phyloP scores from a whole-genome alignment of 2,888 invertebrate genomes.

The Dinocampus coccinellae region DNA sequence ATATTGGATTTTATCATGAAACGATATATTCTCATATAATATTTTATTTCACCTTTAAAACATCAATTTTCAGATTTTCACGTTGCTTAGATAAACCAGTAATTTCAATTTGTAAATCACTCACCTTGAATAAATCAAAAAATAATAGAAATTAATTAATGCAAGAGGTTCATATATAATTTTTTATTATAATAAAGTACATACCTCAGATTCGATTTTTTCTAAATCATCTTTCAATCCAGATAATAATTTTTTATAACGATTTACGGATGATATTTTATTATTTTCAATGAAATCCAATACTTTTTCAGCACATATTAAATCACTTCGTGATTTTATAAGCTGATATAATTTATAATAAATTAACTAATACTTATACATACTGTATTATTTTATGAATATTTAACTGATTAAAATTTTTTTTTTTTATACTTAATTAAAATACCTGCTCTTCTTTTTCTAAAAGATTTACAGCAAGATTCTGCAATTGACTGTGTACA shows the following conservation, averaged over 20 bases:
- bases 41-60: conserved; percentile 46
- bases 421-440: neutral
- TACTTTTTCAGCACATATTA: conserved; percentile 47
- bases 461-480: conserved; percentile 42
- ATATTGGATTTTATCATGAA: neutral
- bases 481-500: conserved; percentile 41
- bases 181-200: neutral
- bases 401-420: neutral
- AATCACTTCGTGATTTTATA: conserved; percentile 43
- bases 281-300: conserved; percentile 47
- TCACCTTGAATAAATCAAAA: conserved; percentile 41
- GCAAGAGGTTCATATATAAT: neutral
- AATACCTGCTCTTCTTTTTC: conserved; percentile 44
- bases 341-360: conserved; percentile 34
- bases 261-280: conserved; percentile 42
- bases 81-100: conserved; percentile 46
- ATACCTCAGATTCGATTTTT: conserved; percentile 55
- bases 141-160: neutral
- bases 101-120: conserved; percentile 47
- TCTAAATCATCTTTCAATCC: conserved; percentile 54
- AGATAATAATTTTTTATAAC: conserved; percentile 49
- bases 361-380: neutral
- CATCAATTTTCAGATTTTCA: conserved; percentile 48
- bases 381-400: neutral
- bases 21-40: no score